Base-by-base conservation (phyloP, 2,888 invertebrate genomes). In the Tanytarsus gracilentus region DNA sequence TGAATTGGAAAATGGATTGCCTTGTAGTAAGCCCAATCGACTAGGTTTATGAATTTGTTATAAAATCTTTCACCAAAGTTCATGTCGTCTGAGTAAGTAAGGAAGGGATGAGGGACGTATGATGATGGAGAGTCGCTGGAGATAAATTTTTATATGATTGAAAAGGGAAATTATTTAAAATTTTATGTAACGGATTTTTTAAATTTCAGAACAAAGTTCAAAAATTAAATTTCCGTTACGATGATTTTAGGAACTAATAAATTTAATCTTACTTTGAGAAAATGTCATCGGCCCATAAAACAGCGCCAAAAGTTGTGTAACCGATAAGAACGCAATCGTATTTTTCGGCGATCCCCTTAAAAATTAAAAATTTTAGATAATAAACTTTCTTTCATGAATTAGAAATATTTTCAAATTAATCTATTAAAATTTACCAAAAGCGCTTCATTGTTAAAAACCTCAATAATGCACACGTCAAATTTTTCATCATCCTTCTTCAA, bases 381-480 rank as follows among this genome's bases (percentile, higher is more conserved):
- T n/a, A n/a, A n/a, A n/a, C n/a, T n/a, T n/a, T n/a, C n/a, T n/a
- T n/a, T n/a, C n/a, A n/a, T n/a, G n/a, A n/a, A 39, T 11, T 18
- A 8, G 18, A 18, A 44, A 11, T 2, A 16, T 40, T 40, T 8
- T 2, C 3, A 40, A 2, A 33, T 33, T 4, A 33, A 11, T 4
- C 3, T 33, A 40, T 2, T 40, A 3, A 40, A 8, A 48, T 21
- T 51, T 14, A 33, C 51, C 27, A 21, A 6, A 2, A 44, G 18
- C 11, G 74, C 72, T 62, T 76, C 75, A 30, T 68, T 69, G 0
- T 72, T 63, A 59, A 74, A 75, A 1, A 72, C 67, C 60, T 75
- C 74, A 49, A 66, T 64, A 9, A 76, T 68, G 4, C 75, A 69
- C 0, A 72, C 67, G 63, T 76, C 75, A 27, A 69, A 75, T 2